A percentile compares a stretch with the other conserved stretches of the same genome.
These are phyloP conservation scores for Pachycephus smyrnensis DNA, from an alignment of 2,888 invertebrate species.

Conservation along the genomic window DNA sequence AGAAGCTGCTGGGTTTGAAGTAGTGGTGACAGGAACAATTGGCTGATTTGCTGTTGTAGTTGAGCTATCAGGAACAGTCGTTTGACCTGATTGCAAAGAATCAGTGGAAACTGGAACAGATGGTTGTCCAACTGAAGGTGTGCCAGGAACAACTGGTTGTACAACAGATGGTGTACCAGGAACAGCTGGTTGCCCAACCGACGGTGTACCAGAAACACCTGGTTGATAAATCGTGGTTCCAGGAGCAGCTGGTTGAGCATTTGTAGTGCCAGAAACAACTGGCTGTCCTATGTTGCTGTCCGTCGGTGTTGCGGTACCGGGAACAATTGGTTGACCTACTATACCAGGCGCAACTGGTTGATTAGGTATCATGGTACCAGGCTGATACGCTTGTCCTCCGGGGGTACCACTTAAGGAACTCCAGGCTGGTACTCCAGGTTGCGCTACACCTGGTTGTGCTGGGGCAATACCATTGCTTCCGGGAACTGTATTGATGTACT, in stretches of 20 bases:
- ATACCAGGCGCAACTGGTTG: neutral
- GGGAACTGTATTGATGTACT: conserved; percentile 32
- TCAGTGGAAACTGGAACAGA: conserved; percentile 9
- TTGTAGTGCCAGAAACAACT: neutral
- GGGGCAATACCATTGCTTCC: neutral
- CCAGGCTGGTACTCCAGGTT: neutral
- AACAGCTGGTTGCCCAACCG: neutral
- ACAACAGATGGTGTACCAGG: conserved; percentile 12
- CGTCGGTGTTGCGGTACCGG: too few relatives aligned
- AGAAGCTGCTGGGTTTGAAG: neutral
- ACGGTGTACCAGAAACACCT: neutral
- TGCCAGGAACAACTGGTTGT: neutral
- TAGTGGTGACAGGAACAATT: neutral
- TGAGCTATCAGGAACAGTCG: neutral
- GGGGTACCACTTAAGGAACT: neutral
- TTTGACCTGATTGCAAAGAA: conserved; percentile 7
- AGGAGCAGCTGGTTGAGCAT: neutral
- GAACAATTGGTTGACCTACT: neutral
- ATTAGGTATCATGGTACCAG: neutral
- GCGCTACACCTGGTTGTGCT: neutral
- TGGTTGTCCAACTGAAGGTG: neutral
- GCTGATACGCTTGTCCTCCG: neutral
- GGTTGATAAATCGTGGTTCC: neutral
- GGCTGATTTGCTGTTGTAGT: neutral
- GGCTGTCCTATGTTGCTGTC: neutral